Evolutionary conservation across 2,113 vertebrate genomes (phyloP), one percentile per base, ranked within the genome.

Genomic region (Nannobrachium achirus): DNA sequence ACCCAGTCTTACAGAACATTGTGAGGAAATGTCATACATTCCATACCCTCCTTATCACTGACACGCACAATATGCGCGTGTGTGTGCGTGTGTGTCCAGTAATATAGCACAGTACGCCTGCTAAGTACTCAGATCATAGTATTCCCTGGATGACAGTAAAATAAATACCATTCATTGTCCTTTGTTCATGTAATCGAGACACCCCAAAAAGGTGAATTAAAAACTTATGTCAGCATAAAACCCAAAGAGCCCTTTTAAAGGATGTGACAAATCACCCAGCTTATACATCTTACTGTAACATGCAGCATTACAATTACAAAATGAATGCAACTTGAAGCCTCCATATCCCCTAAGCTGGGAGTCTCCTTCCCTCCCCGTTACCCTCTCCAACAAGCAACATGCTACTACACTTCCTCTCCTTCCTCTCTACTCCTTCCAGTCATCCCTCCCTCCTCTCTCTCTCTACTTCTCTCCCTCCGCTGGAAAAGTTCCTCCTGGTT

Each of bases 401-500:
- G 76, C 78, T 71, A 83, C 89, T 85, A 88, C 86, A 89, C 83
- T 89, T 89, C 86, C 90, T 87, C 79, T 65, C 82, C 77, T 88
- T 90, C 84, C 79, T 78, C 81, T 88, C 84, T 78, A 67, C 78
- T 82, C 71, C 85, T 88, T 88, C 73, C 73, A 83, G 63, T 71
- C 82, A 77, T 72, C 73, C 74, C 62, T 65, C 74, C 71, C 63
- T 74, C 84, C 64, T 0, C 66, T 61, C 58, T 65, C 63, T 48
- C 49, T 56, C 48, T 56, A 33, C 75, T 50, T 74, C 63, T 63
- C 76, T 81, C 78, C 81, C 78, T 75, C 65, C 14, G 39, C 82
- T 87, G 72, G 79, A 78, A 88, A 84, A 78, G 59, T 88, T 90
- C 88, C 89, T 87, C 87, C 79, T 90, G 87, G 82, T 89, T 93